These are phyloP conservation scores for Phyllotreta striolata DNA, from an alignment of 2,888 invertebrate genomes.

Conservation along the genomic window DNA sequence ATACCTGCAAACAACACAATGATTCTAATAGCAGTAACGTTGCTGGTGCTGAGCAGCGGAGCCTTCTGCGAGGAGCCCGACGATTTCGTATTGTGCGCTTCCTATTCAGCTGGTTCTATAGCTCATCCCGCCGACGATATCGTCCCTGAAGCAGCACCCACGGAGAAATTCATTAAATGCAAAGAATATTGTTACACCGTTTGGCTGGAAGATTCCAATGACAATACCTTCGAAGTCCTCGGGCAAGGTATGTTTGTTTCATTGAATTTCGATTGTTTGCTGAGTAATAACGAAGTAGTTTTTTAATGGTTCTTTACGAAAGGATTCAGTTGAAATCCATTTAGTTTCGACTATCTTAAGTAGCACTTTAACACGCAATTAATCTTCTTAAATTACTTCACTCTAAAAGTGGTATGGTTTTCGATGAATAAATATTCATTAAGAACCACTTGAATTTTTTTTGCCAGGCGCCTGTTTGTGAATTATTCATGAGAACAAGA, in stretches of 20 bases:
- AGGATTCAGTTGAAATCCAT: too few species aligned
- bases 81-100: conserved; percentile 51
- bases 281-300: neutral
- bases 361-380: too few species aligned
- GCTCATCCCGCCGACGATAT: conserved; percentile 53
- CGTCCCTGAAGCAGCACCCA: conserved; percentile 47
- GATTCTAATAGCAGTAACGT: neutral
- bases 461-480: too few species aligned
- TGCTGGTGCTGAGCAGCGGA: conserved; percentile 5
- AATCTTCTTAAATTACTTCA: too few species aligned
- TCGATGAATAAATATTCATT: too few species aligned
- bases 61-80: conserved; percentile 36
- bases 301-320: neutral
- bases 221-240: conserved; percentile 68
- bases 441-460: conserved; percentile 6
- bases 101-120: conserved; percentile 48
- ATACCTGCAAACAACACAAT: conserved; percentile 1
- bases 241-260: conserved; percentile 70
- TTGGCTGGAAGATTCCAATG: conserved; percentile 71
- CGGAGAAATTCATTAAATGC: conserved; percentile 62
- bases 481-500: too few species aligned
- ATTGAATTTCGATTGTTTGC: neutral
- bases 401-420: too few species aligned
- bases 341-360: too few species aligned
- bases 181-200: conserved; percentile 74